Conservation (phyloP, 2,888 invertebrate genomes). For the Euphydryas editha region DNA sequence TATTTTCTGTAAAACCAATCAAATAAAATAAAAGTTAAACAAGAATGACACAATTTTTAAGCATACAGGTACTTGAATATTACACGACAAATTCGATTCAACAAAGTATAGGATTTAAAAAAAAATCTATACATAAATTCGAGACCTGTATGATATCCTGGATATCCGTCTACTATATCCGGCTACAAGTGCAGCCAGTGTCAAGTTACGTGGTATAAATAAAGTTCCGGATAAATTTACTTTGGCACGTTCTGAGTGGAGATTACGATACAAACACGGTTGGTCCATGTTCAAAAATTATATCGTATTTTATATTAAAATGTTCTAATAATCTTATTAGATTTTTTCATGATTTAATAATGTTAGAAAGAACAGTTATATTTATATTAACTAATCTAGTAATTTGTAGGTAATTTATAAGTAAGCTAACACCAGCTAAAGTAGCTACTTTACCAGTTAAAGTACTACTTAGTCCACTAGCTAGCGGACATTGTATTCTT, state of each 20-base stretch:
- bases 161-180: constrained; percentile 26
- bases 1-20: too few relatives aligned
- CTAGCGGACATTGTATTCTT: too few relatives aligned
- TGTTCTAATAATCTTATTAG: too few relatives aligned
- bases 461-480: too few relatives aligned
- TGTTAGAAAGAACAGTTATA: not conserved
- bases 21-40: too few relatives aligned
- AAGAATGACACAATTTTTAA: not conserved
- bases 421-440: too few relatives aligned
- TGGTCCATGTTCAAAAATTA: constrained; percentile 25
- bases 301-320: not conserved
- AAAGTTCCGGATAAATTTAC: constrained; percentile 47
- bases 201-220: constrained; percentile 44
- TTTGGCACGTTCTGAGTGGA: constrained; percentile 40
- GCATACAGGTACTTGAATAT: not conserved
- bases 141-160: not conserved
- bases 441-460: too few relatives aligned
- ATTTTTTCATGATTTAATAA: too few relatives aligned
- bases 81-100: not conserved
- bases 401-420: too few relatives aligned
- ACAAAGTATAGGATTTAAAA: not conserved
- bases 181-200: constrained; percentile 33
- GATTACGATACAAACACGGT: constrained; percentile 35
- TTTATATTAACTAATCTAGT: not conserved
- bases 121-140: not conserved